Evolutionary conservation across 2,888 invertebrate species (phyloP), one percentile per base, ranked within the genome.

Genomic region (Phorcus lineatus): DNA sequence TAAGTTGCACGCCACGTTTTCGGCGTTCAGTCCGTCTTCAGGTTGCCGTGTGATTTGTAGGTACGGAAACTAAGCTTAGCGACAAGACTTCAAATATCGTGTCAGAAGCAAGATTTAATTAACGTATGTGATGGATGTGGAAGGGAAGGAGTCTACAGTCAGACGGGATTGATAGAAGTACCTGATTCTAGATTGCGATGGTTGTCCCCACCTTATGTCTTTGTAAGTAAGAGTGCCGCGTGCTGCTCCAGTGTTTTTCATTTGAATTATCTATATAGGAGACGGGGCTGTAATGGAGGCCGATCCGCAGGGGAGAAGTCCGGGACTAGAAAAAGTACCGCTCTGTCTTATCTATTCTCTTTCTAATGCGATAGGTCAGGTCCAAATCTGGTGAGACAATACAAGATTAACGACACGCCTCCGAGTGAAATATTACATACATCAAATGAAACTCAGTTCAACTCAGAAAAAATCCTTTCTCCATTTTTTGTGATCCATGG

Each of bases 61-160:
- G 36, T 70, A 31, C 19, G 19, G 70, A 70, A 24, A 19, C 28
- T 36, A 70, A 11, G 17, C 70, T 36, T 19, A 9, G 70, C 28
- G 40, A 40, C 36, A 0, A 11, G 70, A 70, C 70, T 40, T 70
- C 17, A 70, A 70, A 70, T 36, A 70, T 70, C 70, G 28, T 70
- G 70, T 70, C 70, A 31, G 36, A 70, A 17, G 70, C 36, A 70
- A 70, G 70, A 70, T 70, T 70, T 70, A 70, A 70, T 70, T 70
- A 70, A 70, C 40, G 17, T 40, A 36, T 36, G 40, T 70, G 19
- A 19, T 19, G 36, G 19, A 70, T 70, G 31, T 70, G 70, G 40
- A 70, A 40, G 28, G 19, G 70, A 40, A 36, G 17, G 70, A 19
- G 70, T 19, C 19, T 31, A 40, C 36, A 19, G 31, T 31, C 36